Evolutionary conservation across 1,140 invertebrate species (phyloP).

Genomic region (Adoxophyes honmai): DNA sequence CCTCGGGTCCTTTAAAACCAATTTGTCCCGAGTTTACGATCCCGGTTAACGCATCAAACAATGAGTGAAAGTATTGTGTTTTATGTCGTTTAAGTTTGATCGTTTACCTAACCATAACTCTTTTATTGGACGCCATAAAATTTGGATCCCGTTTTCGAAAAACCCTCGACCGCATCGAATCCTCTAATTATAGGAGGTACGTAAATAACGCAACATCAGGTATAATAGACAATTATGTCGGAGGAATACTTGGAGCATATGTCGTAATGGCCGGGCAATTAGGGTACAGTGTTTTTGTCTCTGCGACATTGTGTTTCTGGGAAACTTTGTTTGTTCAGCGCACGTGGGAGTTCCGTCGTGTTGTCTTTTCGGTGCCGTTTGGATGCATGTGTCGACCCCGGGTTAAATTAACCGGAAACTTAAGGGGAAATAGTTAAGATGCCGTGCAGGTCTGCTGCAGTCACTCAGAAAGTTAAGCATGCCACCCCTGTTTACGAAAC

Average conservation of each 20-base stretch:
- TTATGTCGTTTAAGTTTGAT: slow-evolving; percentile 51
- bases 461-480: slow-evolving; percentile 35
- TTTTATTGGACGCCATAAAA: slow-evolving; percentile 44
- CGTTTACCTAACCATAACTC: slow-evolving; percentile 49
- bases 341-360: slow-evolving; percentile 43
- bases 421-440: slow-evolving; percentile 57
- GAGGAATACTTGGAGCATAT: slow-evolving; percentile 16
- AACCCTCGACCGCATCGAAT: slow-evolving; percentile 21
- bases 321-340: slow-evolving; percentile 39
- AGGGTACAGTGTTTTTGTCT: slow-evolving; percentile 41
- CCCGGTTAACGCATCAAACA: slow-evolving; percentile 48
- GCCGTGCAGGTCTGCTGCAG: slow-evolving; percentile 41
- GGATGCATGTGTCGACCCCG: slow-evolving; percentile 40
- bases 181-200: slow-evolving; percentile 26
- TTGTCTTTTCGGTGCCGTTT: slow-evolving; percentile 32
- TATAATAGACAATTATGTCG: slow-evolving; percentile 20
- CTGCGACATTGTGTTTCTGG: slow-evolving; percentile 49
- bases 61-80: slow-evolving; percentile 52
- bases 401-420: slow-evolving; percentile 65
- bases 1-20: slow-evolving; percentile 50
- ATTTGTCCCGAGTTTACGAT: slow-evolving; percentile 55
- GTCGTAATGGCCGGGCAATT: slow-evolving; percentile 33
- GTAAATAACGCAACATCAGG: slow-evolving; percentile 25
- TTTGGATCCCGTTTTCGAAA: slow-evolving; percentile 22
- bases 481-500: slow-evolving; percentile 23